Percentiles rank a stretch among this genome's conserved stretches.
Conservation (phyloP, 2,113 vertebrate species). For the Catharus fuscescens region DNA sequence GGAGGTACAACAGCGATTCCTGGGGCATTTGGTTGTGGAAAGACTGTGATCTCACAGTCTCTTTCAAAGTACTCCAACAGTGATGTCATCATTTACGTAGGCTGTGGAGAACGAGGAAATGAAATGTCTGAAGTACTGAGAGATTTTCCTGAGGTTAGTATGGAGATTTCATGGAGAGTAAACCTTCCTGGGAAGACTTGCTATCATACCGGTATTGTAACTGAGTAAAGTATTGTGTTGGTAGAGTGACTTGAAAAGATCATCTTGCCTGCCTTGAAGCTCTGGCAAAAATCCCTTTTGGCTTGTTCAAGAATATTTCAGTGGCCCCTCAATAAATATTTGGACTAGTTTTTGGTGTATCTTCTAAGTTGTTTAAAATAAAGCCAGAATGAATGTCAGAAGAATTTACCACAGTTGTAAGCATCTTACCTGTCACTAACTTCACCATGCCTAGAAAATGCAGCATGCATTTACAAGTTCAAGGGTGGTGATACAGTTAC, state of each 20-base stretch:
- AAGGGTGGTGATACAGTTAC: background rate
- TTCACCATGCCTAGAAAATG: background rate
- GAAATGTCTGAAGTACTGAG: constrained; percentile 99
- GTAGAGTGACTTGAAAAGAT: background rate
- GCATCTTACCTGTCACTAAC: background rate
- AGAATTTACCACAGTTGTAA: background rate
- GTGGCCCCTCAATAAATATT: background rate
- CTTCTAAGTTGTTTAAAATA: background rate
- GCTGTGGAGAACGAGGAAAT: constrained; percentile 96
- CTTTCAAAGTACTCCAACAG: constrained; percentile 98
- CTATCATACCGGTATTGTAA: background rate
- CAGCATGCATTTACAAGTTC: background rate
- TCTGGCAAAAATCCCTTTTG: background rate
- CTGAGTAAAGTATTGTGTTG: background rate
- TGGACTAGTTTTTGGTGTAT: background rate
- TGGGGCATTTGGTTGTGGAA: constrained; percentile 95
- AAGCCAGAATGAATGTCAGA: background rate
- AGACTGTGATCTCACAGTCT: constrained; percentile 98
- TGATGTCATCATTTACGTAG: constrained; percentile 96
- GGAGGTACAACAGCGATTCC: constrained; percentile 97
- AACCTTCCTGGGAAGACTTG: background rate
- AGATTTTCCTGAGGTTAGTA: constrained; percentile 95
- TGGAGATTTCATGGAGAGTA: background rate
- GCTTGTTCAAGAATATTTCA: background rate
- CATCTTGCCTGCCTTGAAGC: background rate